phyloP scores from a whole-genome alignment of 1,140 invertebrate species.

The Ooceraea biroi region DNA sequence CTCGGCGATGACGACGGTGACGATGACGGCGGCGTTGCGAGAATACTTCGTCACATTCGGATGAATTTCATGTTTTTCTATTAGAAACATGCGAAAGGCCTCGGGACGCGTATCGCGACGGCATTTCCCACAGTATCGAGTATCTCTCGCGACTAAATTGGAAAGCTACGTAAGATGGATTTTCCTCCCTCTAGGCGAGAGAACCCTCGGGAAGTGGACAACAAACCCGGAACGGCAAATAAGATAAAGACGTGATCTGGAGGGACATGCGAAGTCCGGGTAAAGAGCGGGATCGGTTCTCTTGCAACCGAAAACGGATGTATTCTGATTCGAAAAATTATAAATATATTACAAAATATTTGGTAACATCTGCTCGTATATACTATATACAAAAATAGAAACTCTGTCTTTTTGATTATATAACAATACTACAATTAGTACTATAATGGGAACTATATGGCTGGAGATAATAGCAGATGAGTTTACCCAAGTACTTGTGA shows the following conservation, averaged over 20 bases:
- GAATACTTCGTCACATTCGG: constrained; percentile 14
- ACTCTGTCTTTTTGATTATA: not conserved
- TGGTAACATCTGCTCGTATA: not conserved
- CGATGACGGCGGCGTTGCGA: constrained; percentile 20
- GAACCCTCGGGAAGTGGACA: not conserved
- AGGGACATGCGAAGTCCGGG: not conserved
- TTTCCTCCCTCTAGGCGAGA: not conserved
- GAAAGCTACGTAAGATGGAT: constrained; percentile 39
- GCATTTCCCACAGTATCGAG: not conserved
- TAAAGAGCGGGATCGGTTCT: not conserved
- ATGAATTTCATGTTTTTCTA: constrained; percentile 2
- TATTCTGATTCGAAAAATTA: constrained; percentile 10
- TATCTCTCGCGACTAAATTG: constrained; percentile 37
- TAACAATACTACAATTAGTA: constrained; percentile 11
- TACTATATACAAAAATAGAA: constrained; percentile 1
- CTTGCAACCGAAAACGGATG: not conserved
- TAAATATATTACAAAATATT: constrained; percentile 22
- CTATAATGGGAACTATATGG: not conserved
- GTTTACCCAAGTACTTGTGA: not conserved
- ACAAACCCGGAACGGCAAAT: not conserved
- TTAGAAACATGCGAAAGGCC: not conserved
- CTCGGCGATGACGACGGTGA: constrained; percentile 24
- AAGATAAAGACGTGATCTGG: not conserved
- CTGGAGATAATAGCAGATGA: not conserved
- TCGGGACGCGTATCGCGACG: not conserved